Conservation (phyloP, 1,140 invertebrate genomes). For the Bombus confusus region DNA sequence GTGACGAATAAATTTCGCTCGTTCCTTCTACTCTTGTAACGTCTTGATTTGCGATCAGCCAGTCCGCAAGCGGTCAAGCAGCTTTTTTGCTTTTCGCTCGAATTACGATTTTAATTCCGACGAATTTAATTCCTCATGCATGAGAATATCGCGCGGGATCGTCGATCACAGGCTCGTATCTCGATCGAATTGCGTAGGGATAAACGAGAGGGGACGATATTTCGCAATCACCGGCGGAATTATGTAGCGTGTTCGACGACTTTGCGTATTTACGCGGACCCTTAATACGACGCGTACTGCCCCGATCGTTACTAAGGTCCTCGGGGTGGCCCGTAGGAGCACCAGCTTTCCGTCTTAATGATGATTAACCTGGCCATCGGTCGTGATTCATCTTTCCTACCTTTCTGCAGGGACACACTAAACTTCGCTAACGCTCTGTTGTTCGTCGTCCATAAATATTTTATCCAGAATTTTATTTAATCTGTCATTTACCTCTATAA, state of each 20-base stretch:
- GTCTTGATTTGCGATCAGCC: conserved; percentile 23
- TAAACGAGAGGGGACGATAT: conserved; percentile 35
- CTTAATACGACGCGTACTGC: conserved; percentile 55
- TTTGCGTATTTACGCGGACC: conserved; percentile 56
- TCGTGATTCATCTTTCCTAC: conserved; percentile 43
- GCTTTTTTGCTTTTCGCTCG: conserved; percentile 17
- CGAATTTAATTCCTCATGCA: background rate
- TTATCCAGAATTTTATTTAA: too few relatives aligned
- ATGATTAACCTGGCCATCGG: conserved; percentile 69
- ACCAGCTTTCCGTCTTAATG: conserved; percentile 65
- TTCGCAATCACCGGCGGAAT: conserved; percentile 51
- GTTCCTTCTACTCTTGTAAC: background rate
- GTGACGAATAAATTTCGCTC: conserved; percentile 33
- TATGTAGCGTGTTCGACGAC: conserved; percentile 54
- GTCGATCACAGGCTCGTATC: background rate
- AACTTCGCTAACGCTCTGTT: conserved; percentile 26
- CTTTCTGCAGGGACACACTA: conserved; percentile 55
- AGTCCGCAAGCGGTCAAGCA: background rate
- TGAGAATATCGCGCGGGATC: background rate
- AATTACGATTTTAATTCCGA: conserved; percentile 18
- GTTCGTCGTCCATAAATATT: conserved; percentile 39
- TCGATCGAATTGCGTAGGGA: conserved; percentile 17
- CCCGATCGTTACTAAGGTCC: conserved; percentile 67
- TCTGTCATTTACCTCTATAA: background rate
- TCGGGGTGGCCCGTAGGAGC: conserved; percentile 44